Evolutionary conservation across 2,888 invertebrate species (phyloP), one percentile per base, ranked within the genome.

Genomic region (Eumacrocentrus americanus): DNA sequence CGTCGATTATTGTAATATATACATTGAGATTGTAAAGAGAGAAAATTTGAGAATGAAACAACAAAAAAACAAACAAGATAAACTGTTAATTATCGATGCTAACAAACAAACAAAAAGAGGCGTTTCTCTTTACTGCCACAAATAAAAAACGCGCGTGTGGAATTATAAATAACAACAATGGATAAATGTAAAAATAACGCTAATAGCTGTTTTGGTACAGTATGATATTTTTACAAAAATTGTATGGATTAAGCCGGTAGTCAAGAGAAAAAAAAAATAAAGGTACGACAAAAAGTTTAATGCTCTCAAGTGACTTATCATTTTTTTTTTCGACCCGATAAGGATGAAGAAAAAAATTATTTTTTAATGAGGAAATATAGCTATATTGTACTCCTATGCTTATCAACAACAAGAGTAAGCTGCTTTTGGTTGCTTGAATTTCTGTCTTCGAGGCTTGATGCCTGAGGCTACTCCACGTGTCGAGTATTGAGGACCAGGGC

Each of bases 201-300:
- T 47, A 47, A 71, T 69, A 70, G 63, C 71, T 72, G 72, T 77
- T 72, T 77, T 76, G 76, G 75, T 78, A 79, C 77, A 72, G 76
- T 77, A 76, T 78, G 69, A 74, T 79, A 79, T 78, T 78, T 79
- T 78, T 79, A 78, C 77, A 79, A 77, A 25, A 46, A 76, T 72
- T 78, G 75, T 79, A 78, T 71, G 68, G 72, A 73, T 75, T 62
- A 76, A 76, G 71, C 70, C 40, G 69, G 71, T 74, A 76, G 72
- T 62, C 67, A 67, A 73, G 71, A 48, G 14, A 14, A 44, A 20
- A 25, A 46, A 38, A 44, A 34, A 58, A 58, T 48, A 60, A 42
- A 48, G 18, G 35, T 50, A 46, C 7, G 46, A 25, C 18, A 23
- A 46, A 37, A 34, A 20, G 48, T 50, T 42, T 58, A 34, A 18